These are phyloP conservation scores for Meteorus cinctellus DNA, from an alignment of 2,888 invertebrate genomes.

Conservation along the genomic window DNA sequence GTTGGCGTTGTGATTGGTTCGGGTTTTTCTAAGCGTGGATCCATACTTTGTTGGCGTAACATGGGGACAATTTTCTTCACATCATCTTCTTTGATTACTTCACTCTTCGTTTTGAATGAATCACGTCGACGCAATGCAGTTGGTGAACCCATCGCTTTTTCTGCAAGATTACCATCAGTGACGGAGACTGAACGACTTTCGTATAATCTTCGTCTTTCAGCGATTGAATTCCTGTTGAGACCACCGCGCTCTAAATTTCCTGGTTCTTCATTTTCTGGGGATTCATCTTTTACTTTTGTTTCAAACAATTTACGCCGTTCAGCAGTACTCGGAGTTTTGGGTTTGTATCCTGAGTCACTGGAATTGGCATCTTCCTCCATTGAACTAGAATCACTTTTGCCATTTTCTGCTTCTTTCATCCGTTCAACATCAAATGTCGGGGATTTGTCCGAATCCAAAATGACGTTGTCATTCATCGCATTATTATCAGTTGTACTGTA, in stretches of 20 bases:
- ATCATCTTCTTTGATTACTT: conserved; percentile 74
- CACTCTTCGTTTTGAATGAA: conserved; percentile 80
- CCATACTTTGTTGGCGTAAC: conserved; percentile 75
- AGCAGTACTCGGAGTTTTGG: conserved; percentile 86
- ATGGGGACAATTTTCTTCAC: conserved; percentile 73
- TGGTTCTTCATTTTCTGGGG: conserved; percentile 76
- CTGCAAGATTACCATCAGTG: conserved; percentile 79
- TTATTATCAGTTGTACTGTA: conserved; percentile 60
- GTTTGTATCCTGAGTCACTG: conserved; percentile 80
- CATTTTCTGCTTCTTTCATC: conserved; percentile 74
- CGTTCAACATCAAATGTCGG: conserved; percentile 62
- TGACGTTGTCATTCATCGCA: conserved; percentile 56
- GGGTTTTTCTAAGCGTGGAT: conserved; percentile 73
- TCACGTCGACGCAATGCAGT: conserved; percentile 84
- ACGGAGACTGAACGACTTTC: conserved; percentile 84
- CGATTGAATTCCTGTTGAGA: conserved; percentile 82
- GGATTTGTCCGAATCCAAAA: conserved; percentile 61
- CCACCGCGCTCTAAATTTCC: conserved; percentile 78
- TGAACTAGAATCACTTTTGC: conserved; percentile 78
- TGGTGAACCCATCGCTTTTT: conserved; percentile 77
- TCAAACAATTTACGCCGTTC: conserved; percentile 86
- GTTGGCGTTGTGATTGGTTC: conserved; percentile 76
- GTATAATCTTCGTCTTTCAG: conserved; percentile 85
- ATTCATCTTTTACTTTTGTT: conserved; percentile 73
- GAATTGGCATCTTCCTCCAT: conserved; percentile 79